Evolutionary conservation across 1,140 invertebrate species (phyloP), one percentile per base, ranked within the genome.

Genomic region (Rhopalosiphum padi): DNA sequence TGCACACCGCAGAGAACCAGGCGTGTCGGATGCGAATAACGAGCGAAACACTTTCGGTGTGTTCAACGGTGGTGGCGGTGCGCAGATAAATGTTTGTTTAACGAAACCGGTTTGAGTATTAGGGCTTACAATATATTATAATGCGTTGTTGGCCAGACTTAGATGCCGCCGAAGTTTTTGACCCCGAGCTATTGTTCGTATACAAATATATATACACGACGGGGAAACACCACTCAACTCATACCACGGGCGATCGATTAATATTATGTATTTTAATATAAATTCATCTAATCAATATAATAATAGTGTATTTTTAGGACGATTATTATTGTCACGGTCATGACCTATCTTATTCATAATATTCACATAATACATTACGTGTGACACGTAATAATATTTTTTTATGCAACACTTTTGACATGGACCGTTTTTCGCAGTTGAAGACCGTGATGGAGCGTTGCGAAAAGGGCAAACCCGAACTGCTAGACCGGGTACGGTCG

Each of bases 371-470:
- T 68, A 68, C 1, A 68, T 15, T 30, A 15, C 9, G 60, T n/a
- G 30, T 77, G 30, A 77, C 60, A 77, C 48, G 48, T 77, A 15
- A 5, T 68, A n/a, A 77, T 77, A 77, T 18, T n/a, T 30, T 68
- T 15, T 77, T 77, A 18, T 1, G 60, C n/a, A 77, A 77, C 60
- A n/a, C 15, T 77, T 18, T n/a, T 77, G n/a, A n/a, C 60, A 18
- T 77, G 15, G 60, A 77, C 60, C 15, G n/a, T 94, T 93, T 95
- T 95, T 90, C 95, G 88, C 95, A 97, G 96, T 95, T 97, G 94
- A 97, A 97, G 95, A 97, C 97, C 94, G 97, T 97, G 94, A 96
- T 97, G 96, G 97, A 97, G 95, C 96, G 96, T 94, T 97, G 97
- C 94, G 97, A 97, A 95, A 97, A 97, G 95, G 48, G 97, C 94